Evolutionary conservation across 2,888 invertebrate species (phyloP).

Genomic region (Ennomos fuscantarius): DNA sequence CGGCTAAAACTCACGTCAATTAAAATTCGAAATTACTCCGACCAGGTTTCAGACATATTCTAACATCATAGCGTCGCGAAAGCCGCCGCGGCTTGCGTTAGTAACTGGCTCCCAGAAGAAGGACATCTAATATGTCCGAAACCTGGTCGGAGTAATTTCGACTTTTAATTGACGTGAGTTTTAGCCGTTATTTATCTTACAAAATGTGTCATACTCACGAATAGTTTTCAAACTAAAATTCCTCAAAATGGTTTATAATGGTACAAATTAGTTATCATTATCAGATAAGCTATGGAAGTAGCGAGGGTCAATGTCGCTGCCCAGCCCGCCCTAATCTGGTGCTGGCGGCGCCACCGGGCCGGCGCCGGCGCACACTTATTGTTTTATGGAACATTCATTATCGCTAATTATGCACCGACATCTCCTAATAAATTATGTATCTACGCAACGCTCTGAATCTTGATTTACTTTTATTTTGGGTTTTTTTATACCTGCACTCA

Average conservation of each 20-base stretch:
- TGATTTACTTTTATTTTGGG: conserved; percentile 14
- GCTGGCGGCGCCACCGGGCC: conserved; percentile 36
- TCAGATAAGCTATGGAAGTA: conserved; percentile 6
- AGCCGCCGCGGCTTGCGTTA: too few relatives aligned
- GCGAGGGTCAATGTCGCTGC: conserved; percentile 54
- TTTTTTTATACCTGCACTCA: background rate
- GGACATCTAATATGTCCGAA: too few relatives aligned
- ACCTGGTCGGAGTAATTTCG: too few relatives aligned
- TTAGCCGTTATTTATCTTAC: too few relatives aligned
- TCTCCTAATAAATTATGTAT: conserved; percentile 48
- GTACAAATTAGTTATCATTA: too few relatives aligned
- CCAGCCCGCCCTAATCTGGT: conserved; percentile 45
- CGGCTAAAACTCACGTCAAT: too few relatives aligned
- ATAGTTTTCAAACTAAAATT: conserved; percentile 8
- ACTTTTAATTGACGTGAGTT: too few relatives aligned
- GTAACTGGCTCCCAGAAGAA: too few relatives aligned
- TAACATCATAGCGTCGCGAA: too few relatives aligned
- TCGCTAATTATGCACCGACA: conserved; percentile 50
- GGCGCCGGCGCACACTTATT: conserved; percentile 41
- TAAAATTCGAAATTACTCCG: too few relatives aligned
- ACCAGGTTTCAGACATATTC: too few relatives aligned
- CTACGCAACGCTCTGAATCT: conserved; percentile 33
- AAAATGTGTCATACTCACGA: too few relatives aligned
- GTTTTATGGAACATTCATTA: conserved; percentile 45
- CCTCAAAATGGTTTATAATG: background rate